phyloP scores from a whole-genome alignment of 1,140 invertebrate species.

The Cydia pomonella region DNA sequence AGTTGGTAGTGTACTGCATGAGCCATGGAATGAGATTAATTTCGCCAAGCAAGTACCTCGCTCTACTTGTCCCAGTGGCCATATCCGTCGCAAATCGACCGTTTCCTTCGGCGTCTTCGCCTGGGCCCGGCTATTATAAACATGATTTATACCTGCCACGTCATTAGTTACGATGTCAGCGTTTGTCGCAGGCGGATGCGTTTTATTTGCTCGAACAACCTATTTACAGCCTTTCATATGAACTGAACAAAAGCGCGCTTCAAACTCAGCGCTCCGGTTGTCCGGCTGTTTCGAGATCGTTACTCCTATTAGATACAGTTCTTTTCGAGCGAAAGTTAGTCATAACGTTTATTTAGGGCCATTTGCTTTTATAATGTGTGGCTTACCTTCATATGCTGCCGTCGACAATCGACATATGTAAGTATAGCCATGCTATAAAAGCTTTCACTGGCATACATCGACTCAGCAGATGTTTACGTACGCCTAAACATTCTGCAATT shows the following conservation, averaged over 20 bases:
- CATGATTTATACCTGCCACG: conserved; percentile 78
- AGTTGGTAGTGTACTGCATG: neutral
- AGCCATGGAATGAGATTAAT: conserved; percentile 9
- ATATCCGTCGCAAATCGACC: conserved; percentile 77
- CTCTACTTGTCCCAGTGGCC: conserved; percentile 68
- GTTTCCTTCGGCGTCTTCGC: conserved; percentile 69
- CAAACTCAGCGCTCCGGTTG: neutral
- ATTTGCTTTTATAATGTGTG: conserved; percentile 4
- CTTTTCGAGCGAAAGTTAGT: conserved; percentile 1
- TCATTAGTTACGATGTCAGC: conserved; percentile 72
- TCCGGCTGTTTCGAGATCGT: conserved; percentile 1
- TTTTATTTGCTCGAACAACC: conserved; percentile 64
- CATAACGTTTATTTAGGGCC: neutral
- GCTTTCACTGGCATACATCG: conserved; percentile 29
- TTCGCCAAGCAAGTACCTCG: conserved; percentile 40
- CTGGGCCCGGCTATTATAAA: conserved; percentile 62
- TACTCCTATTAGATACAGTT: conserved; percentile 3
- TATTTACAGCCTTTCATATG: conserved; percentile 44
- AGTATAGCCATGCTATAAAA: conserved; percentile 5
- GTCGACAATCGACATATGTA: neutral
- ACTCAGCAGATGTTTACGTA: conserved; percentile 14
- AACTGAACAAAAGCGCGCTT: conserved; percentile 1
- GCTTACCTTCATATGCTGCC: conserved; percentile 3
- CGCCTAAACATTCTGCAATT: conserved; percentile 26
- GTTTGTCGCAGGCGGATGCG: conserved; percentile 63